These are phyloP conservation scores for Seriola aureovittata DNA, from an alignment of 2,113 vertebrate genomes.

Conservation along the genomic window DNA sequence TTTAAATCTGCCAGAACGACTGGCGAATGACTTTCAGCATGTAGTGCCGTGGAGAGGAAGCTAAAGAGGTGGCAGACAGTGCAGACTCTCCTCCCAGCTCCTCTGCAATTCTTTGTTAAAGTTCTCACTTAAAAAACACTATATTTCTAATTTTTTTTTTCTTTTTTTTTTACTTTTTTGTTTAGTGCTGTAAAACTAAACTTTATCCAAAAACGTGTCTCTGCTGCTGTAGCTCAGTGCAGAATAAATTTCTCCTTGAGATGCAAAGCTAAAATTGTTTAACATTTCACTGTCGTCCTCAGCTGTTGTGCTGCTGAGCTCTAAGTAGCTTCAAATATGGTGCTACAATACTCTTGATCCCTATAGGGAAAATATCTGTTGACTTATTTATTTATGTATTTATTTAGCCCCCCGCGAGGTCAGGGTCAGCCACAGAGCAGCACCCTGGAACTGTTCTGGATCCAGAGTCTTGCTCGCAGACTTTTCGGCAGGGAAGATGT, in stretches of 20 bases:
- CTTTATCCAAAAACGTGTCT: conserved; percentile 22
- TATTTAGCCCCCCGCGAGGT: not conserved
- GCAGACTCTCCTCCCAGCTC: conserved; percentile 1
- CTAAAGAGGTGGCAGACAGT: conserved; percentile 37
- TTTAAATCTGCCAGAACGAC: conserved; percentile 33
- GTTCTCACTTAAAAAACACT: conserved; percentile 9
- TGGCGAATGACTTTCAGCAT: conserved; percentile 1
- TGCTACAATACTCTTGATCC: not conserved
- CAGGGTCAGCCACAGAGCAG: not conserved
- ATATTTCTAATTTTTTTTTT: not conserved
- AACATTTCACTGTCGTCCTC: not conserved
- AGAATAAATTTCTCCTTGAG: conserved; percentile 20
- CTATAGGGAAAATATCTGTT: not conserved
- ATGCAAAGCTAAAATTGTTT: conserved; percentile 42
- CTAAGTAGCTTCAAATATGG: not conserved
- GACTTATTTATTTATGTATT: not conserved
- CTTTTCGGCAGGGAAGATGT: not conserved
- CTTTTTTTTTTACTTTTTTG: not conserved
- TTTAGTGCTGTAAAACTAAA: conserved; percentile 9
- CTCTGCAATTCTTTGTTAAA: conserved; percentile 21
- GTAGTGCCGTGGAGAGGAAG: not conserved
- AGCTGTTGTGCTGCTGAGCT: not conserved
- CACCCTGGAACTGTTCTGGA: not conserved
- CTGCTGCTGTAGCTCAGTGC: conserved; percentile 3
- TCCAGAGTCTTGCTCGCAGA: too few relatives aligned